Percentiles rank a stretch among this genome's conserved stretches.
phyloP scores from a whole-genome alignment of 1,140 invertebrate genomes.

The Drosophila lacertosa region DNA sequence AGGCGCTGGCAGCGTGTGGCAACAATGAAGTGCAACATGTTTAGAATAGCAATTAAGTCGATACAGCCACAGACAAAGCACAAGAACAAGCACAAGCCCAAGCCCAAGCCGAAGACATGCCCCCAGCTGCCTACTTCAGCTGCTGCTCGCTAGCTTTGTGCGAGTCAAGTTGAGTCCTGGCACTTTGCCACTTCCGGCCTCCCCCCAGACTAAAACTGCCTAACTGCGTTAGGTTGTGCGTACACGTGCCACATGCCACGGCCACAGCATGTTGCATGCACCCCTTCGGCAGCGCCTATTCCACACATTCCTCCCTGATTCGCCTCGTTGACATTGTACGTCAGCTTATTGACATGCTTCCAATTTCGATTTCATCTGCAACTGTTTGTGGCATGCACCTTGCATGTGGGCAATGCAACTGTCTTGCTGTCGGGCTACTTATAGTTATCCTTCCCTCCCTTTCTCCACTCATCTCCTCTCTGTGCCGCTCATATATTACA shows the following conservation, averaged over 20 bases:
- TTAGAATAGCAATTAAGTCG: constrained; percentile 78
- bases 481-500: too few relatives aligned
- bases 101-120: constrained; percentile 22
- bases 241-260: constrained; percentile 14
- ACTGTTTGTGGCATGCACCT: constrained; percentile 28
- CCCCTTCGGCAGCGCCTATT: not conserved
- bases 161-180: constrained; percentile 10
- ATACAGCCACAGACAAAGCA: constrained; percentile 30
- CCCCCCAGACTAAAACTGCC: too few relatives aligned
- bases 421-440: too few relatives aligned
- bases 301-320: not conserved
- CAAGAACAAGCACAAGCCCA: constrained; percentile 20
- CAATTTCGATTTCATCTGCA: constrained; percentile 24
- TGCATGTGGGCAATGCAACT: constrained; percentile 4
- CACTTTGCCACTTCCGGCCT: constrained; percentile 3
- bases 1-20: constrained; percentile 34
- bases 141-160: not conserved
- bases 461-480: too few relatives aligned
- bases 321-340: constrained; percentile 5
- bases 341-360: constrained; percentile 20
- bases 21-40: constrained; percentile 71
- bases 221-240: constrained; percentile 9
- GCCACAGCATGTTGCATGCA: constrained; percentile 21
- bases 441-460: not conserved
- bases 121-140: not conserved